These are phyloP conservation scores for Chelonoidis abingdonii DNA, from an alignment of 2,113 vertebrate genomes.

Conservation along the genomic window DNA sequence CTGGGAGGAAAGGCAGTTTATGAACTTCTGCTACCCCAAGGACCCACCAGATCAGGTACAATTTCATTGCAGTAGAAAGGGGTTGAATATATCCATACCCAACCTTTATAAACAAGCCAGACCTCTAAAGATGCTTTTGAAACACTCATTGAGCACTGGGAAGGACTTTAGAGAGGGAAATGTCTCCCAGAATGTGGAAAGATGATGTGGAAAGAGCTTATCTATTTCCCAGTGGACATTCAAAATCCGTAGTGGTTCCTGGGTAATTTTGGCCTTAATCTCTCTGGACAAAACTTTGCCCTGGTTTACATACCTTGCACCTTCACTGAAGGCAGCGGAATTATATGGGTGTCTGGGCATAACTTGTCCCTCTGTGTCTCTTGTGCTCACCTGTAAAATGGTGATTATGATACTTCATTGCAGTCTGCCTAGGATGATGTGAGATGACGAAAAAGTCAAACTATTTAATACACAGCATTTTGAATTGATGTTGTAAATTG, in stretches of 20 bases:
- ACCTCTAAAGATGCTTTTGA: background rate
- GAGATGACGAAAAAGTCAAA: background rate
- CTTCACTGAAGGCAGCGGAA: background rate
- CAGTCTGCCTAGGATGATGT: background rate
- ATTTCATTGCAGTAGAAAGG: background rate
- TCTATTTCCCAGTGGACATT: background rate
- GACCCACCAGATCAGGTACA: background rate
- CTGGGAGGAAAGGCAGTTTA: background rate
- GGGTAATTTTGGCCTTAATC: background rate
- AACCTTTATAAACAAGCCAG: background rate
- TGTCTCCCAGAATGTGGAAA: background rate
- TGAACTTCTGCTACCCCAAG: background rate
- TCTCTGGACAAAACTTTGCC: background rate
- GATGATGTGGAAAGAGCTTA: too few relatives aligned
- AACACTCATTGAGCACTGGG: too few relatives aligned
- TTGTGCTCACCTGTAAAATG: background rate
- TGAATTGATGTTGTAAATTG: background rate
- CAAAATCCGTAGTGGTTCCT: background rate
- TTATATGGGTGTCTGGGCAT: background rate
- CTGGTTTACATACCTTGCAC: background rate
- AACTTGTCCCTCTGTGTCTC: background rate
- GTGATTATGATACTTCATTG: background rate
- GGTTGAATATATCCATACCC: background rate
- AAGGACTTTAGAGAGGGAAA: background rate
- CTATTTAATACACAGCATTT: background rate